A percentile compares a stretch with the other conserved stretches of the same genome.
Conservation (phyloP, 2,113 vertebrate species). For the Epinephelus cyanopodus region DNA sequence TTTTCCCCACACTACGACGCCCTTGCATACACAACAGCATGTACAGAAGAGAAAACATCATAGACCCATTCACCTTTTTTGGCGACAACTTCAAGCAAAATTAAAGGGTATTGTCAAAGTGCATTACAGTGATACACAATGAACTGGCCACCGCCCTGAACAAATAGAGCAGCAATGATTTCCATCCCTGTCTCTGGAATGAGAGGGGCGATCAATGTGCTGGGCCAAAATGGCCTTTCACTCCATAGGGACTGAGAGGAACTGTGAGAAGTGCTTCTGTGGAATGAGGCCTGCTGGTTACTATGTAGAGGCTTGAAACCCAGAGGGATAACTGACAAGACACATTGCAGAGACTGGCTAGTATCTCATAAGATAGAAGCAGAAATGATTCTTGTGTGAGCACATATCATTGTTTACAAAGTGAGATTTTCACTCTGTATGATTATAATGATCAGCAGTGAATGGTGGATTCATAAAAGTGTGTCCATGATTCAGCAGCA, state of each 20-base stretch:
- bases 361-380: not conserved
- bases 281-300: slow-evolving; percentile 2
- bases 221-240: slow-evolving; percentile 29
- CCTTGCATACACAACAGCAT: too few species aligned
- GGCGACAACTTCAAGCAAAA: not conserved
- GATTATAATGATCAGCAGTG: not conserved
- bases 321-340: not conserved
- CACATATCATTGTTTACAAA: not conserved
- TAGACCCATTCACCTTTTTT: not conserved
- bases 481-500: slow-evolving; percentile 11
- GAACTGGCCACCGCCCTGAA: slow-evolving; percentile 19
- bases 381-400: not conserved
- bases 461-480: slow-evolving; percentile 6
- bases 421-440: not conserved
- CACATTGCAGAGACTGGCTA: not conserved
- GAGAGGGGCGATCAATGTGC: slow-evolving; percentile 58
- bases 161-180: slow-evolving; percentile 74
- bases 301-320: slow-evolving; percentile 2
- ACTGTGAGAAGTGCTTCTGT: not conserved
- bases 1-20: too few species aligned
- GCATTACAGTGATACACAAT: slow-evolving; percentile 42
- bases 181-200: slow-evolving; percentile 29
- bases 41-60: not conserved
- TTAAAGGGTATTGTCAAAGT: not conserved
- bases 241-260: slow-evolving; percentile 31